Evolutionary conservation across 2,113 vertebrate species (phyloP), one percentile per base, ranked within the genome.

Genomic region (Polypterus senegalus): DNA sequence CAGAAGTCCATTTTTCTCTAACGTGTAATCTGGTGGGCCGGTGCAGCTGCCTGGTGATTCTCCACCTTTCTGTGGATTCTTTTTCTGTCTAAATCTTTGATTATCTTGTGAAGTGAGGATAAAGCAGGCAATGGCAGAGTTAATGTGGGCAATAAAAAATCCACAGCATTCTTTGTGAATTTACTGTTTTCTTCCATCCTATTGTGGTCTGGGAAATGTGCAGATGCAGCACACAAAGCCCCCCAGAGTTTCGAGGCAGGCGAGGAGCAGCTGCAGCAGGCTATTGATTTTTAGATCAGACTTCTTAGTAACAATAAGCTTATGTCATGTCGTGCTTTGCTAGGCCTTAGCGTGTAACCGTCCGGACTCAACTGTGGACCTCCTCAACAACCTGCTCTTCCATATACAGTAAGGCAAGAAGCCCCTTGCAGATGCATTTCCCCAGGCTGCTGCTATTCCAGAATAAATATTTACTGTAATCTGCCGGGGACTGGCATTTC

Each of bases 381-480:
- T 27, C 27, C 27, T 27, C 27, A 27, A 27, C 27, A 27, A 27
- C 27, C 27, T 27, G 27, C 27, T 27, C 27, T 27, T 27, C 27
- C 27, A 27, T 27, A 27, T 27, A 27, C 27, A 27, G 4, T 10
- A 52, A 52, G 51, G 7, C 51, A 52, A 3, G 4, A 52, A 52
- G 51, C 51, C 10, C 10, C 10, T 7, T 52, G 51, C 7, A 52
- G 10, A 52, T 10, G 10, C 7, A 52, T 52, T 52, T 52, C 10
- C 3, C 51, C 51, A 52, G 51, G 9, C 27, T 27, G 55, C 75
- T 65, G 70, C 72, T 73, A 81, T 85, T 79, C 78, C 85, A 82
- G 61, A 27, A 70, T 71, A 86, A 87, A 89, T 83, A 83, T 85
- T 86, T 81, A 83, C 83, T 67, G 49, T 75, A 77, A 73, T 71